phyloP scores from a whole-genome alignment of 2,888 invertebrate species.

The Coelogynopora nodosa region DNA sequence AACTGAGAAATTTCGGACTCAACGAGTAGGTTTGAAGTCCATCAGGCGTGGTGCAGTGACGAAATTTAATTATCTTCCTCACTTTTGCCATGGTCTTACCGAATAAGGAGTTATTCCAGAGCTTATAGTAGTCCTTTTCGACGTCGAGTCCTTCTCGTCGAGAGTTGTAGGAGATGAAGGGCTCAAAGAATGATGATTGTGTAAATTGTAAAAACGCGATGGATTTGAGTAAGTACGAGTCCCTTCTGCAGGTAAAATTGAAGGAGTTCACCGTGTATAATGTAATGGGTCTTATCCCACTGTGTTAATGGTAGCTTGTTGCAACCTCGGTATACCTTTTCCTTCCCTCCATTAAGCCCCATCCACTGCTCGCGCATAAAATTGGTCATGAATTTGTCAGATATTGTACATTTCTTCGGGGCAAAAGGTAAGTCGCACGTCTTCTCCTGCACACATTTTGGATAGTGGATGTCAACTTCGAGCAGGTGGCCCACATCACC shows the following conservation, averaged over 20 bases:
- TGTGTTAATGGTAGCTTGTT: not conserved
- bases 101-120: not conserved
- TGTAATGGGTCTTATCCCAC: not conserved
- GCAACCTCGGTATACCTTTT: not conserved
- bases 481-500: no score
- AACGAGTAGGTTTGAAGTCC: not conserved
- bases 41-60: not conserved
- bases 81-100: not conserved
- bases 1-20: not conserved
- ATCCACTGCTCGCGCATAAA: no score
- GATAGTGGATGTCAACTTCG: no score
- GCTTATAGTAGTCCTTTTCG: not conserved
- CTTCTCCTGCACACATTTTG: no score
- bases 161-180: not conserved
- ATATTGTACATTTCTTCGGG: no score
- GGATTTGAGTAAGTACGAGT: no score
- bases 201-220: no score
- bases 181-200: not conserved
- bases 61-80: not conserved
- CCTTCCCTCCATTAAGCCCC: no score
- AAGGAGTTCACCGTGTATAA: not conserved
- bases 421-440: no score
- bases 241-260: no score
- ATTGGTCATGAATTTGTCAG: no score
- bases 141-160: not conserved